Evolutionary conservation across 2,113 vertebrate genomes (phyloP).

Genomic region (Holacanthus passer): DNA sequence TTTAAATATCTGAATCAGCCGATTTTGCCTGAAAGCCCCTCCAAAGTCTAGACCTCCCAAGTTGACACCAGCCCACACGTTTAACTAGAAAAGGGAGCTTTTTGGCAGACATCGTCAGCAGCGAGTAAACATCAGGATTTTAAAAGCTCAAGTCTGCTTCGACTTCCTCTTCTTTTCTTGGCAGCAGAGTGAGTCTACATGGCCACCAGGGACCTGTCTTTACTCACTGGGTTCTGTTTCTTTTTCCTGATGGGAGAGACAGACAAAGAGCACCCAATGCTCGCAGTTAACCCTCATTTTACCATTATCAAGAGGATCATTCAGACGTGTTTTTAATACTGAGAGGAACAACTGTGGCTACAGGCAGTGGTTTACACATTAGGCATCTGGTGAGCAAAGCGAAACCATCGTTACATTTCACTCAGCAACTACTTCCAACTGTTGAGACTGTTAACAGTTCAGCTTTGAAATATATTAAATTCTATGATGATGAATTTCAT

Average conservation of each 20-base stretch:
- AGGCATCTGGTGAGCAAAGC: conserved; percentile 27
- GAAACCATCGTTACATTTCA: conserved; percentile 1
- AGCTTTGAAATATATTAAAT: background rate
- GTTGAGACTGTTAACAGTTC: background rate
- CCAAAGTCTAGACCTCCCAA: conserved; percentile 18
- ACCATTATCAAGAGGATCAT: background rate
- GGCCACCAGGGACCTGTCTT: conserved; percentile 58
- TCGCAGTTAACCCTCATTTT: conserved; percentile 33
- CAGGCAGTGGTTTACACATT: conserved; percentile 9
- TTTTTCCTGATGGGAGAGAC: conserved; percentile 41
- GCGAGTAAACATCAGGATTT: conserved; percentile 41
- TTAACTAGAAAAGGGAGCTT: conserved; percentile 26
- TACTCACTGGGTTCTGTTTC: conserved; percentile 40
- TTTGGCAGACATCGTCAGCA: conserved; percentile 56
- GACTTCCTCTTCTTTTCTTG: conserved; percentile 49
- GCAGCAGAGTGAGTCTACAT: conserved; percentile 41
- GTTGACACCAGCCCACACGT: conserved; percentile 54
- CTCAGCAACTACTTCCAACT: background rate
- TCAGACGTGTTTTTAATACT: conserved; percentile 23
- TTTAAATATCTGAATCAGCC: background rate
- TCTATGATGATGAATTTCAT: background rate
- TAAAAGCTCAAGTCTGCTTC: conserved; percentile 38
- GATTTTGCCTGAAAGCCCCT: background rate
- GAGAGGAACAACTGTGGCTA: conserved; percentile 6
- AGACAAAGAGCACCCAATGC: conserved; percentile 27